A percentile compares a stretch with the other conserved stretches of the same genome.
Conservation (phyloP, 2,797 vertebrate genomes). For the Smutsia gigantea region DNA sequence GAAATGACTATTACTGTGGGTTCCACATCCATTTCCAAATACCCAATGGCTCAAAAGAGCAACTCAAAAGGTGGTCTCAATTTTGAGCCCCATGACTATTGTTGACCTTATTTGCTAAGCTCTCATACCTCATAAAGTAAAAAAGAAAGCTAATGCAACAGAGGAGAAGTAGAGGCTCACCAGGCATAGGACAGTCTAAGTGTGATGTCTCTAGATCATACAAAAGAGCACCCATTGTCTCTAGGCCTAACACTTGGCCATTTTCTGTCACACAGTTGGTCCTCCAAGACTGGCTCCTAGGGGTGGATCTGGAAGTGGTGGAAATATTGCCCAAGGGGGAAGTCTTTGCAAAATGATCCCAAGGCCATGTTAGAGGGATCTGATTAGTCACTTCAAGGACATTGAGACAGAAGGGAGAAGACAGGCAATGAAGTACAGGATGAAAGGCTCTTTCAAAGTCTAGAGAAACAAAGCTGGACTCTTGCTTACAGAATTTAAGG, state of each 20-base stretch:
- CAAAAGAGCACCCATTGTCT: background rate
- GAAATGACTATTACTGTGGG: background rate
- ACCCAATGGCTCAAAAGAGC: background rate
- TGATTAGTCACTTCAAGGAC: background rate
- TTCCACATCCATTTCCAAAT: background rate
- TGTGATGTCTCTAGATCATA: background rate
- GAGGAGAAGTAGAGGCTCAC: background rate
- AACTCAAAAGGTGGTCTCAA: background rate
- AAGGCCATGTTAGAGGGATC: background rate
- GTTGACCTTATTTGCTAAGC: background rate
- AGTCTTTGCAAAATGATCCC: background rate
- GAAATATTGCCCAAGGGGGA: background rate
- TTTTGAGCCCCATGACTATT: background rate
- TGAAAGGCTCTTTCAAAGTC: background rate
- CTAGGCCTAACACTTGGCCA: background rate
- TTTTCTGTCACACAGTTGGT: background rate
- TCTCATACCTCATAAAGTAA: background rate
- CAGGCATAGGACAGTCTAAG: background rate
- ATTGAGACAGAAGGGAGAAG: background rate
- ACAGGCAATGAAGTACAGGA: background rate
- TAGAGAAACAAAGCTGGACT: background rate
- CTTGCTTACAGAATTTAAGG: background rate
- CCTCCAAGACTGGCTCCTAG: background rate
- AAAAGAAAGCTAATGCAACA: slow-evolving; percentile 8
- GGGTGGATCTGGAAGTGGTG: background rate